Base-by-base conservation (phyloP, 1,140 invertebrate genomes). In the Nautilus pompilius region DNA sequence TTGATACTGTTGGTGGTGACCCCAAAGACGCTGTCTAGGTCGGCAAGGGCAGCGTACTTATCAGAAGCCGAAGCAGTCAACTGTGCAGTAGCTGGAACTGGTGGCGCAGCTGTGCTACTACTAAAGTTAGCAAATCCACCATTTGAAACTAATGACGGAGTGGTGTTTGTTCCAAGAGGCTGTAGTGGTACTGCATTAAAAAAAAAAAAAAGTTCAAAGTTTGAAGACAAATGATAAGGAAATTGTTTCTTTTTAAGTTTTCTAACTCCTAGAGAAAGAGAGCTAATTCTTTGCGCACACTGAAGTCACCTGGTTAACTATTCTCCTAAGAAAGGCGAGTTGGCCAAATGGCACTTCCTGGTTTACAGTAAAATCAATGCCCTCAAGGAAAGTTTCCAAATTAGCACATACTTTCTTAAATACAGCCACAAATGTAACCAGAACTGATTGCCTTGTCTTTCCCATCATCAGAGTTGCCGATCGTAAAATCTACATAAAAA, bases 41-140 rank as follows among this genome's bases (percentile, higher is more conserved):
- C 73, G n/a, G 73, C 73, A 28, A 78, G 63, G 0, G 73, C 73
- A 28, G 76, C 73, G 51, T 78, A 78, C 48, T 70, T 71, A 61
- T 78, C 74, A 36, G 63, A 57, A 34, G 60, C 63, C 51, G 59
- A 20, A 17, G 63, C 33, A 20, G 61, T 32, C 15, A 55, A 45
- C 15, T 66, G 49, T 10, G 54, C 26, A 15, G 48, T 3, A 51
- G 60, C 33, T 4, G 67, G 13, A 2, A 53, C 20, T 17, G 57
- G 36, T 8, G 57, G 22, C 6, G 63, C 45, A 49, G 66, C 29
- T 20, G 66, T 34, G 2, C 58, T 41, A 33, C 67, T 46, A 8
- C 62, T 57, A 26, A 64, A 53, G n/a, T 61, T 54, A 15, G 69
- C 32, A 24, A 61, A 57, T n/a, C 60, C 51, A 30, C 58, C 61